Evolutionary conservation across 2,888 invertebrate species (phyloP).

Genomic region (Archaeoteleia sp.): DNA sequence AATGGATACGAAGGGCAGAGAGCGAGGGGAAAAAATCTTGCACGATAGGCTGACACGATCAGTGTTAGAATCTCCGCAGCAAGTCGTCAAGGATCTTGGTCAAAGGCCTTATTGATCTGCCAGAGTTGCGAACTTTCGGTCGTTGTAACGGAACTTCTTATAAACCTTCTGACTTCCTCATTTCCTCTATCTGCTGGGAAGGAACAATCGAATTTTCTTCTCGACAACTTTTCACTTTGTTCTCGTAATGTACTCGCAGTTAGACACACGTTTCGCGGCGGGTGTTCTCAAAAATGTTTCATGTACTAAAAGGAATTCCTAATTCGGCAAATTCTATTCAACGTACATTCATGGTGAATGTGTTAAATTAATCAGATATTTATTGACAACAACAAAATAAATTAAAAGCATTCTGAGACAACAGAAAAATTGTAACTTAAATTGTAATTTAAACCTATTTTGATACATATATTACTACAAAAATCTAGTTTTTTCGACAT

Average conservation of each 20-base stretch:
- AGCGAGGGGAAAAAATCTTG: slow-evolving; percentile 17
- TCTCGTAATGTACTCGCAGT: slow-evolving; percentile 37
- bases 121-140: slow-evolving; percentile 54
- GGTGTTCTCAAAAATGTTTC: no score
- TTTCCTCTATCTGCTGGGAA: slow-evolving; percentile 34
- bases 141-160: slow-evolving; percentile 49
- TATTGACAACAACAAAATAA: no score
- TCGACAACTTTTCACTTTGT: slow-evolving; percentile 51
- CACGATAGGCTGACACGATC: slow-evolving; percentile 48
- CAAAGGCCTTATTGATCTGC: slow-evolving; percentile 59
- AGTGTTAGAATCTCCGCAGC: slow-evolving; percentile 49
- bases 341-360: no score
- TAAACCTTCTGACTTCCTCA: slow-evolving; percentile 51
- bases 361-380: no score
- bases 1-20: slow-evolving; percentile 23
- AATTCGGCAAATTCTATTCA: no score
- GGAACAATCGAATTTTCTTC: slow-evolving; percentile 57
- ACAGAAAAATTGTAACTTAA: no score
- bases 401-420: no score
- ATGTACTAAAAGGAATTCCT: no score
- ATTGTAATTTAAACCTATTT: no score
- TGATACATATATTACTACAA: no score
- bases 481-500: no score
- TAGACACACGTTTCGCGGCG: slow-evolving; percentile 4
- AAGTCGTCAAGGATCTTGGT: slow-evolving; percentile 54